These are phyloP conservation scores for Myripristis jacobus DNA, from an alignment of 2,797 vertebrate species.

Conservation along the genomic window DNA sequence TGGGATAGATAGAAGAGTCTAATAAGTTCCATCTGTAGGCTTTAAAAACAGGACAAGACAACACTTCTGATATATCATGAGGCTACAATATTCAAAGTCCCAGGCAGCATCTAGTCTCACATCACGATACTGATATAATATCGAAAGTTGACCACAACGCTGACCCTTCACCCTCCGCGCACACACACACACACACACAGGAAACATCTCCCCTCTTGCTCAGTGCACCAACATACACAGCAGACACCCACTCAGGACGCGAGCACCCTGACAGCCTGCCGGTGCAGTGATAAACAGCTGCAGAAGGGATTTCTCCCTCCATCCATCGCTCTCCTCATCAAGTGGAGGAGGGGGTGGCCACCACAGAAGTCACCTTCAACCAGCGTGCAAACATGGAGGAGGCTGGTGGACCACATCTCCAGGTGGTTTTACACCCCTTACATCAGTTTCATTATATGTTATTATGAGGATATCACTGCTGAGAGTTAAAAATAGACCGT, in stretches of 20 bases:
- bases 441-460: background rate
- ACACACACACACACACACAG: conserved; percentile 7
- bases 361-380: conserved; percentile 57
- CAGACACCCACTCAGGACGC: conserved; percentile 47
- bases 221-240: background rate
- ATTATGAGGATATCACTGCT: conserved; percentile 1
- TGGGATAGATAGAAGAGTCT: too few relatives aligned
- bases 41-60: too few relatives aligned
- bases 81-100: too few relatives aligned
- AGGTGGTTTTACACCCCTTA: background rate
- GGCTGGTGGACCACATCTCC: background rate
- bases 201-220: background rate
- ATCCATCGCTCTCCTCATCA: conserved; percentile 29
- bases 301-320: conserved; percentile 47
- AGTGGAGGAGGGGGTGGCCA: conserved; percentile 14
- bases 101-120: too few relatives aligned
- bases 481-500: background rate
- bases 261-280: conserved; percentile 11
- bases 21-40: too few relatives aligned
- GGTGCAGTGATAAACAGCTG: conserved; percentile 47
- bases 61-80: too few relatives aligned
- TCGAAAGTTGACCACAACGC: background rate
- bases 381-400: too few relatives aligned
- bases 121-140: too few relatives aligned
- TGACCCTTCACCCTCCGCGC: background rate